Evolutionary conservation across 2,113 vertebrate species (phyloP), one percentile per base, ranked within the genome.

Genomic region (Panurus biarmicus): DNA sequence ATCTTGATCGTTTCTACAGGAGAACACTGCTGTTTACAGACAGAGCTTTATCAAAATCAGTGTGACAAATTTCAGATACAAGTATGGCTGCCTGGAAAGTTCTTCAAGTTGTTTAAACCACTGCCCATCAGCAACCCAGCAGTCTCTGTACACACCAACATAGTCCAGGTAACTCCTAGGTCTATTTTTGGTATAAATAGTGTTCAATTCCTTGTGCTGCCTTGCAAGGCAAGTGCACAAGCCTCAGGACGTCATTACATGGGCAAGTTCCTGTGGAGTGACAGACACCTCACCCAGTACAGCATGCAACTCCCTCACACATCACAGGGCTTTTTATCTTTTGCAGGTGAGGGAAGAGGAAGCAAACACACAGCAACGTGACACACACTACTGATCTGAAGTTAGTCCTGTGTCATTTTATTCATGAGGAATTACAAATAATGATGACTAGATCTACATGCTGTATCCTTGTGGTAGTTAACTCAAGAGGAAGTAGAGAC

Each of bases 1-100:
- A 5, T 42, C 40, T 79, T 20, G 4, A 66, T 11, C 0, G 0
- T 18, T 38, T 62, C 26, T 44, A 38, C 0, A 1, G 23, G 19
- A 84, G 35, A 80, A 66, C 1, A 2, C 12, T 54, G 35, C 51
- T 77, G 10, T 14, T 7, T 24, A 47, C 7, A 54, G 36, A 64
- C 17, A 57, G 33, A 87, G 31, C 21, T 70, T 62, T 22, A 47
- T 10, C 58, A 84, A 85, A 81, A 57, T 26, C 57, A 62, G 14
- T 0, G 2, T 44, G 45, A 33, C 11, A 64, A 56, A 64, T 47
- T 64, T 82, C 66, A 87, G 29, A 25, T 5, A 23, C 18, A 57
- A 61, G 36, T 65, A n/a, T 3, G 7, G 17, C 24, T 67, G 42
- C 64, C 47, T 62, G 42, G 3, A 65, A 93, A 82, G 26, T 11